phyloP scores from a whole-genome alignment of 2,888 invertebrate genomes.

The Harpalus rufipes region DNA sequence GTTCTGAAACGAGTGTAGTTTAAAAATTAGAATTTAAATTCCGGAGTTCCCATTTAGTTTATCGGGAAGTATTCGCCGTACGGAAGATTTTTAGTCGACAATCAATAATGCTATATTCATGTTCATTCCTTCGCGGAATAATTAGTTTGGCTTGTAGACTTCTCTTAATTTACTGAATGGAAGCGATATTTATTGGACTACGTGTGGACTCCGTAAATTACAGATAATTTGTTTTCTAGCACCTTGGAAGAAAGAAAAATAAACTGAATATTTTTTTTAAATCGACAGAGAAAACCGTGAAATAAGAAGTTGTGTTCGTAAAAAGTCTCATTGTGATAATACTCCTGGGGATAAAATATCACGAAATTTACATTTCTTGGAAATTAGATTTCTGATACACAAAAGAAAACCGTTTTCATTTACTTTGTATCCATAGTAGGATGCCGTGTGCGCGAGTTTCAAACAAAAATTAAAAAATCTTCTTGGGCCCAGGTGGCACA shows the following conservation, averaged over 20 bases:
- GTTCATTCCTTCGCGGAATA: slow-evolving; percentile 51
- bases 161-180: slow-evolving; percentile 59
- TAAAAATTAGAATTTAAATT: slow-evolving; percentile 13
- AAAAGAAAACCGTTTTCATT: slow-evolving; percentile 66
- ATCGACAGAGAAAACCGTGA: slow-evolving; percentile 45
- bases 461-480: slow-evolving; percentile 35
- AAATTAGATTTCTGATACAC: slow-evolving; percentile 67
- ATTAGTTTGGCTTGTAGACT: slow-evolving; percentile 40
- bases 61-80: background rate
- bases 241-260: slow-evolving; percentile 21
- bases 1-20: background rate
- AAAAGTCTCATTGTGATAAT: slow-evolving; percentile 63
- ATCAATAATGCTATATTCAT: slow-evolving; percentile 57
- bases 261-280: slow-evolving; percentile 47
- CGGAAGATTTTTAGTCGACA: slow-evolving; percentile 28
- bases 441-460: background rate
- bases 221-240: slow-evolving; percentile 45
- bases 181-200: slow-evolving; percentile 55
- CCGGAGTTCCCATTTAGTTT: slow-evolving; percentile 1
- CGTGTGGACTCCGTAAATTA: slow-evolving; percentile 56
- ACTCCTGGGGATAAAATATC: slow-evolving; percentile 58
- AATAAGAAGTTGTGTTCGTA: slow-evolving; percentile 48
- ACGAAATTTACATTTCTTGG: slow-evolving; percentile 63
- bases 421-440: slow-evolving; percentile 33
- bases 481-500: no score